A percentile compares a stretch with the other conserved stretches of the same genome.
These are phyloP conservation scores for Sthenelais limicola DNA, from an alignment of 2,888 invertebrate species.

Conservation along the genomic window DNA sequence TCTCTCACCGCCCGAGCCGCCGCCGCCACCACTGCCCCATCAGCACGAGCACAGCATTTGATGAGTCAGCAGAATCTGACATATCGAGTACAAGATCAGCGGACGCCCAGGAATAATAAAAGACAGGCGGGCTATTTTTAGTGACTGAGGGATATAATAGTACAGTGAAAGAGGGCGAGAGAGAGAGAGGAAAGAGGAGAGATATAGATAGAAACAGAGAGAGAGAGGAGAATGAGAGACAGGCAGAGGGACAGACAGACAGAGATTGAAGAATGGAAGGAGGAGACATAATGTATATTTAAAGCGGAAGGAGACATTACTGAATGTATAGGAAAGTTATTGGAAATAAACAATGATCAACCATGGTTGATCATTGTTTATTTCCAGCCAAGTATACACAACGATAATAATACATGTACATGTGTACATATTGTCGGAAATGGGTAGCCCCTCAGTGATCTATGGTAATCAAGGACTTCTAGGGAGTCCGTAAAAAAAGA, in stretches of 20 bases:
- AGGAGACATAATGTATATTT: no score
- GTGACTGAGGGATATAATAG: not conserved
- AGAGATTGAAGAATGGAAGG: not conserved
- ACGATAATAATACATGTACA: no score
- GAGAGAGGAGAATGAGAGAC: not conserved
- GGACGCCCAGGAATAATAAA: slow-evolving; percentile 1
- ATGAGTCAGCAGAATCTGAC: slow-evolving; percentile 19
- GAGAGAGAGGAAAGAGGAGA: not conserved
- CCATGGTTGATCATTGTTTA: no score
- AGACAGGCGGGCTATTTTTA: not conserved
- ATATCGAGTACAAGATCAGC: slow-evolving; percentile 10
- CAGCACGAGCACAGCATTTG: not conserved
- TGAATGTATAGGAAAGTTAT: no score
- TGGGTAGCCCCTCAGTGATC: no score
- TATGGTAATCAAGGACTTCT: no score
- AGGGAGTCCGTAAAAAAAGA: no score
- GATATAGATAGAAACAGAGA: not conserved
- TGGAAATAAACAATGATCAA: no score
- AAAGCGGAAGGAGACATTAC: no score
- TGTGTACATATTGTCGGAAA: no score
- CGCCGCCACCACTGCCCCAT: not conserved
- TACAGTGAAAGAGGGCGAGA: not conserved
- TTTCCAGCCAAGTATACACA: no score
- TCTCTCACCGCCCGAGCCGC: not conserved
- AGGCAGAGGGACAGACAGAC: not conserved